A percentile compares a stretch with the other conserved stretches of the same genome.
These are phyloP conservation scores for Urocynchramus pylzowi DNA, from an alignment of 2,113 vertebrate genomes.

Conservation along the genomic window DNA sequence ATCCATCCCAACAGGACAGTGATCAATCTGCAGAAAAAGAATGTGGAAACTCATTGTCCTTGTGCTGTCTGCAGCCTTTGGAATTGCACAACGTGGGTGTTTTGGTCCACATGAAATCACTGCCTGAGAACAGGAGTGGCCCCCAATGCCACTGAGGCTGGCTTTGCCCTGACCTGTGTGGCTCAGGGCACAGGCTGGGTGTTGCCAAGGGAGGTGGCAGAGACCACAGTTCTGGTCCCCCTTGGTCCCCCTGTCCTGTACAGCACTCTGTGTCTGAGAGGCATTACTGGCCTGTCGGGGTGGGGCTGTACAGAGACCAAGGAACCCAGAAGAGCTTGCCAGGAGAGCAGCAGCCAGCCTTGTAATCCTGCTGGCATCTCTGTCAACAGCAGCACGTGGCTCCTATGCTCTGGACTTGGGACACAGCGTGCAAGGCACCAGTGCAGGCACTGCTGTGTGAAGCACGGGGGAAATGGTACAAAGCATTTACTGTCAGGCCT, in stretches of 20 bases:
- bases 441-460: background rate
- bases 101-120: background rate
- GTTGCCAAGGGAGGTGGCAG: background rate
- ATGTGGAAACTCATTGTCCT: background rate
- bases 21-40: background rate
- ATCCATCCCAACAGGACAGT: background rate
- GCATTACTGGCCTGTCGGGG: accelerated
- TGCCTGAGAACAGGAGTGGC: background rate
- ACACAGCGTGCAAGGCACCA: background rate
- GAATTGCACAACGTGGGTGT: background rate
- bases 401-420: background rate
- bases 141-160: accelerated
- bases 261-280: background rate
- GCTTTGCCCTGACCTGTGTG: background rate
- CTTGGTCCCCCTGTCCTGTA: background rate
- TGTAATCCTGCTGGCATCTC: background rate
- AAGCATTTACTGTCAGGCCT: background rate
- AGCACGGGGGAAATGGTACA: background rate
- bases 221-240: background rate
- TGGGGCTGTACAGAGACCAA: background rate
- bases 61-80: background rate
- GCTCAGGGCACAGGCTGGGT: background rate
- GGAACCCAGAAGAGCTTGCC: background rate
- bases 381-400: background rate
- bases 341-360: background rate